These are phyloP conservation scores for Macrotis lagotis DNA, from an alignment of 2,113 vertebrate genomes.

Conservation along the genomic window DNA sequence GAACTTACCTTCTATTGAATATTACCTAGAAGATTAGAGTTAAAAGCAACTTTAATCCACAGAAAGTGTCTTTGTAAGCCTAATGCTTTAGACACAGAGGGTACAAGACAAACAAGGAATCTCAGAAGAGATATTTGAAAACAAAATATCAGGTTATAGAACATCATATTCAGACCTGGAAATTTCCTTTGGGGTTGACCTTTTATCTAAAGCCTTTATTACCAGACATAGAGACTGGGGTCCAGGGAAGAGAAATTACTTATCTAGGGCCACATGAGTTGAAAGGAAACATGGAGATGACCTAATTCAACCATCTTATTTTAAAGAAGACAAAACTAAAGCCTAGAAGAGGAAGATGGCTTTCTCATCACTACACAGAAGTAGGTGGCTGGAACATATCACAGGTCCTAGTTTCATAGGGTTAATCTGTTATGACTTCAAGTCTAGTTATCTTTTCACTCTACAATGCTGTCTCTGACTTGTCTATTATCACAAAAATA, in stretches of 20 bases:
- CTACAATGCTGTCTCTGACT: not conserved
- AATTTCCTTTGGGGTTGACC: not conserved
- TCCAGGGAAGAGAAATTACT: not conserved
- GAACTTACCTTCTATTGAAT: conserved; percentile 48
- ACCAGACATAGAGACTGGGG: not conserved
- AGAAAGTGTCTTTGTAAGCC: not conserved
- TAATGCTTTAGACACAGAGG: not conserved
- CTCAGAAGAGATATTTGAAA: not conserved
- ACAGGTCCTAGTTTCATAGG: not conserved
- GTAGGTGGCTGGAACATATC: not conserved
- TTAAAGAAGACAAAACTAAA: not conserved
- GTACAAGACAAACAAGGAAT: not conserved
- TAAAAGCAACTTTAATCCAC: not conserved
- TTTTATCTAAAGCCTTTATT: not conserved
- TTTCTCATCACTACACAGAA: not conserved
- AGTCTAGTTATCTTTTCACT: not conserved
- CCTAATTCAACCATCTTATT: not conserved
- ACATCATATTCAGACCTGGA: not conserved
- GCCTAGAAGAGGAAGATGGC: not conserved
- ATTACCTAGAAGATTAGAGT: not conserved
- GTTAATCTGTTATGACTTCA: not conserved
- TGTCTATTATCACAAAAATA: not conserved
- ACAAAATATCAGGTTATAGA: not conserved
- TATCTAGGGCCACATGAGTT: not conserved
- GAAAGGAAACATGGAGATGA: not conserved